Evolutionary conservation across 2,888 invertebrate species (phyloP), one percentile per base, ranked within the genome.

Genomic region (Meiosimyza platycephala): DNA sequence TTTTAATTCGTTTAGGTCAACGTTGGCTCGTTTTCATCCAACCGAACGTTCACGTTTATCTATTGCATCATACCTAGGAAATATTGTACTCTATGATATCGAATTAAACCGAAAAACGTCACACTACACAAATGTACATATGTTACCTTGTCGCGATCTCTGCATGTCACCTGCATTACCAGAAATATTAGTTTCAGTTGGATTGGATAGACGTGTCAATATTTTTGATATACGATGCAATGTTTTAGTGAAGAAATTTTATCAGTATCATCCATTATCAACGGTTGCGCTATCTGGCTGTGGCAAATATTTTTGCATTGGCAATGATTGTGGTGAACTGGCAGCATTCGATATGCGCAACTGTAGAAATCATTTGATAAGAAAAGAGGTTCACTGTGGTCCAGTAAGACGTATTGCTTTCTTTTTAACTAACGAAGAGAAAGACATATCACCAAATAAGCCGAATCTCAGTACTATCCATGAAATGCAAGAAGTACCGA

Each of bases 271-370:
- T 78, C 87, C 87, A 0, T 66, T 87, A 9, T 86, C 86, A 0
- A 81, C 86, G 3, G 83, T 84, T 48, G 80, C 85, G 0, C 72
- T 85, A 0, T 85, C 85, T 16, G 84, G 85, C 48, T 87, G 87
- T 72, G 87, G 87, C 12, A 83, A 79, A 3, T 86, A 80, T 70
- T 84, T 85, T 55, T 85, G 85, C 76, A 85, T 82, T 1, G 87
- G 87, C 0, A 86, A 85, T 76, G 79, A 87, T 0, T 87, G 87
- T 60, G 87, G 87, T 0, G 87, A 87, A 72, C 76, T 87, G 0
- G 83, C 85, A 3, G 77, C 83, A 11, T 86, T 85, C 72, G 87
- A 87, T 73, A 81, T 86, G 77, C 80, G 87, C 16, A 85, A 81
- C 69, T 80, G 84, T 4, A 85, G 84, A 68, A 63, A 76, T 5